A percentile compares a stretch with the other conserved stretches of the same genome.
These are phyloP conservation scores for Zaprionus vittiger DNA, from an alignment of 1,140 invertebrate genomes.

Conservation along the genomic window DNA sequence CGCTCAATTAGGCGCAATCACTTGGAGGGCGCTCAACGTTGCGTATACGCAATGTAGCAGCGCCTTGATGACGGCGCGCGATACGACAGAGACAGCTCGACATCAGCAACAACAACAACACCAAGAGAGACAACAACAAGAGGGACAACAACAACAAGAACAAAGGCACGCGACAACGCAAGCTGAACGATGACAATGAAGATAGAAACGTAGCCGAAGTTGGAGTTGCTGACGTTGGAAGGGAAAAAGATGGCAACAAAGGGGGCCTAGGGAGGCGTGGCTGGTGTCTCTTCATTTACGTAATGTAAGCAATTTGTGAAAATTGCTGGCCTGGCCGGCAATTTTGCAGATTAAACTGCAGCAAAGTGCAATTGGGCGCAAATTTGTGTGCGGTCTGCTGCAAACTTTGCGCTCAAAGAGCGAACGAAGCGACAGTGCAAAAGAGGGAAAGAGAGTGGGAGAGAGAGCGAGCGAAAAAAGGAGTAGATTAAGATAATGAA, in stretches of 20 bases:
- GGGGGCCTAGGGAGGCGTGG: slow-evolving; percentile 2
- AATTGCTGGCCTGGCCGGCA: slow-evolving; percentile 71
- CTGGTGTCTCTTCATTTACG: slow-evolving; percentile 77
- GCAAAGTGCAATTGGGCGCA: slow-evolving; percentile 81
- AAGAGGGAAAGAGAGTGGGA: background rate
- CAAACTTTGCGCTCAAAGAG: slow-evolving; percentile 65
- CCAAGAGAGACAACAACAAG: slow-evolving; percentile 1
- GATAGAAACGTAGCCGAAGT: slow-evolving; percentile 35
- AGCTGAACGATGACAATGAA: slow-evolving; percentile 51
- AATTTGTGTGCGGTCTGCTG: slow-evolving; percentile 69
- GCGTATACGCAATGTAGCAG: slow-evolving; percentile 76
- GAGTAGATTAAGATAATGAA: slow-evolving; percentile 82
- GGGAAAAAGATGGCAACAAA: slow-evolving; percentile 4
- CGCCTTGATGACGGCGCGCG: slow-evolving; percentile 71
- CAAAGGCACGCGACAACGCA: slow-evolving; percentile 6
- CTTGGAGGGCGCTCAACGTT: slow-evolving; percentile 51
- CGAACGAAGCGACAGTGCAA: background rate
- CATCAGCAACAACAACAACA: slow-evolving; percentile 13
- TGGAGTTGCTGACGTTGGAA: background rate
- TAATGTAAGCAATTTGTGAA: slow-evolving; percentile 82
- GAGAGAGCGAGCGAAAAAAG: slow-evolving; percentile 41
- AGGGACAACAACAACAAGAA: background rate
- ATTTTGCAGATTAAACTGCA: slow-evolving; percentile 80
- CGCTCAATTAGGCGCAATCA: slow-evolving; percentile 57
- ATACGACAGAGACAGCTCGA: slow-evolving; percentile 42